phyloP scores from a whole-genome alignment of 2,797 vertebrate genomes.

The Decapterus maruadsi region DNA sequence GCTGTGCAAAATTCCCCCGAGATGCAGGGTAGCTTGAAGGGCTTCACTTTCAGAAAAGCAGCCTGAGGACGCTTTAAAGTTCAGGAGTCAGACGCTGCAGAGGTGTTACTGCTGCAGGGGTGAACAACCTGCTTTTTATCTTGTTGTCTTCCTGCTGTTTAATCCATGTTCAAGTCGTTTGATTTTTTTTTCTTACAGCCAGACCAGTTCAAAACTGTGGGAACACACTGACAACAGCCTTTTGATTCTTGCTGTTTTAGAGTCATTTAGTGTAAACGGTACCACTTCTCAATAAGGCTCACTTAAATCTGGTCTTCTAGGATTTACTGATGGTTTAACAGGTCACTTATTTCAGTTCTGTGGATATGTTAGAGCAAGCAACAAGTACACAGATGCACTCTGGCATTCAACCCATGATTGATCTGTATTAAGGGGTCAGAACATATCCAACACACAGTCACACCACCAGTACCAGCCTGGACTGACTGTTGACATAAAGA shows the following conservation, averaged over 20 bases:
- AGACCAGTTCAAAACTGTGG: slow-evolving; percentile 1
- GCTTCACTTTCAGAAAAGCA: slow-evolving; percentile 14
- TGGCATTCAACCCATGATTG: no score
- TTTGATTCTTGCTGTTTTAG: background rate
- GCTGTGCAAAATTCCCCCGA: slow-evolving; percentile 11
- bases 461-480: no score
- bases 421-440: no score
- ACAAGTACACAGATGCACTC: no score
- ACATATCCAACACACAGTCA: no score
- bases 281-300: background rate
- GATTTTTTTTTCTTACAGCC: background rate
- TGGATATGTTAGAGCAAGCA: no score
- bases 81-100: slow-evolving; percentile 31
- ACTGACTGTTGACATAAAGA: no score
- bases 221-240: background rate
- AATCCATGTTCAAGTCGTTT: slow-evolving; percentile 1
- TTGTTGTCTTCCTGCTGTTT: slow-evolving; percentile 12
- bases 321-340: background rate
- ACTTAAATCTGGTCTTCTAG: no score
- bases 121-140: slow-evolving; percentile 30
- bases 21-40: slow-evolving; percentile 27
- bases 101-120: slow-evolving; percentile 4
- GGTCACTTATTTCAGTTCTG: no score
- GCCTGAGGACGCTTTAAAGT: slow-evolving; percentile 29
- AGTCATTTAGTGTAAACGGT: background rate